These are phyloP conservation scores for Mimachlamys varia DNA, from an alignment of 2,888 invertebrate species.

Conservation along the genomic window DNA sequence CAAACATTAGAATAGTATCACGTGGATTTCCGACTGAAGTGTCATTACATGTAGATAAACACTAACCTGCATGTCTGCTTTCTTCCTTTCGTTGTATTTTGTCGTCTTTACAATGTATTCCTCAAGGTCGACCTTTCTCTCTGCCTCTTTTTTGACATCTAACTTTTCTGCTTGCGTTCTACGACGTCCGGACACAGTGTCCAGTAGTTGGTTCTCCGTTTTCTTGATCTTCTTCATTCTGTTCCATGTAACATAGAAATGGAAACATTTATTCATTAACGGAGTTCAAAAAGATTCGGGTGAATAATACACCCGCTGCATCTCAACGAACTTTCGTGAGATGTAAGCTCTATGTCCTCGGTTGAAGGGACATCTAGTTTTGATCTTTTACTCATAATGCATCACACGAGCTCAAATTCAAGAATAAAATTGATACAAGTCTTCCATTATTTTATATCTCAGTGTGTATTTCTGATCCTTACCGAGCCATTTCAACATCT, in stretches of 20 bases:
- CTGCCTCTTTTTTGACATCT: not conserved
- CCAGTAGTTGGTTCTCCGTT: not conserved
- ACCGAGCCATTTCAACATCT: not conserved
- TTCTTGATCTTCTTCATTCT: constrained; percentile 10
- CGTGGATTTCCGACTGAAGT: no score
- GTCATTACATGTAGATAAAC: not conserved
- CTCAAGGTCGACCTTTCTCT: not conserved
- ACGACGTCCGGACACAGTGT: not conserved
- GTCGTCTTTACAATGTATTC: not conserved
- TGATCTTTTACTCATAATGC: no score
- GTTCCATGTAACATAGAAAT: not conserved
- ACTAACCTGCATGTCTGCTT: not conserved
- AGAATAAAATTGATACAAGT: no score
- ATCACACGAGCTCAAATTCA: no score
- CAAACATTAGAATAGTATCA: no score
- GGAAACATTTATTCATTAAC: not conserved
- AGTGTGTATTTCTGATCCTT: not conserved
- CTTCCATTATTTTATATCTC: no score
- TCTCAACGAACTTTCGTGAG: no score
- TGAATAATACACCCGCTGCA: no score
- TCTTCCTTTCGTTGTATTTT: not conserved
- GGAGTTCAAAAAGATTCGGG: no score
- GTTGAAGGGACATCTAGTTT: no score
- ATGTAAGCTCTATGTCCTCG: no score
- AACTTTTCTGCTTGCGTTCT: not conserved